phyloP scores from a whole-genome alignment of 35 echinoderm and acorn worm species.

The Chiridota heheva region DNA sequence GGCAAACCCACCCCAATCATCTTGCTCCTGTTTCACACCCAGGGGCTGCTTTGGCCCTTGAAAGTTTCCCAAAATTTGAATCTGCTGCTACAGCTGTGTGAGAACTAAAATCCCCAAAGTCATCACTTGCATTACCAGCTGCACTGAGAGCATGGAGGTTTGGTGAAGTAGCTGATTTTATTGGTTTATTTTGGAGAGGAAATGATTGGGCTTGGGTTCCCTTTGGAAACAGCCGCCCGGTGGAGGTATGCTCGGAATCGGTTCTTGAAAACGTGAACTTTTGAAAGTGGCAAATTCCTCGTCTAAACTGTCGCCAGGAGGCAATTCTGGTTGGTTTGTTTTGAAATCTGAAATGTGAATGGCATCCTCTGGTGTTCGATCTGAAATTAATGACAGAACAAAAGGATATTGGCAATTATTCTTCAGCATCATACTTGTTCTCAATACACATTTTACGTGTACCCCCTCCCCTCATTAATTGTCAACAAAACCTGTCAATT shows the following conservation, averaged over 20 bases:
- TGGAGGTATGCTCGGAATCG: background rate
- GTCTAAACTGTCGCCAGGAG: slow-evolving; percentile 13
- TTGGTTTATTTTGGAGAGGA: no score
- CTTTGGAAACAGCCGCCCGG: no score
- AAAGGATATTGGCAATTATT: no score
- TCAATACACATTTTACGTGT: no score
- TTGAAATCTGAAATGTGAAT: slow-evolving; percentile 33
- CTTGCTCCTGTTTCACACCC: background rate
- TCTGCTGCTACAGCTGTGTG: slow-evolving; percentile 18
- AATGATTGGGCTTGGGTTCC: no score
- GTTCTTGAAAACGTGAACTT: background rate
- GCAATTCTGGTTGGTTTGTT: slow-evolving; percentile 14
- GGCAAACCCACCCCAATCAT: slow-evolving; percentile 34
- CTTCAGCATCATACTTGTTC: no score
- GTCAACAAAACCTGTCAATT: no score
- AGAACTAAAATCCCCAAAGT: slow-evolving; percentile 44
- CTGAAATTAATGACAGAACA: slow-evolving; percentile 2
- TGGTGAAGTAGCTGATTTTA: slow-evolving; percentile 37
- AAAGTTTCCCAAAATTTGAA: no score
- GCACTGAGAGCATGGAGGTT: slow-evolving; percentile 10
- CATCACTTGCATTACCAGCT: background rate
- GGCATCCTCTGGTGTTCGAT: slow-evolving; percentile 16
- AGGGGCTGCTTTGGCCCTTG: no score
- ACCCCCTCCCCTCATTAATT: no score
- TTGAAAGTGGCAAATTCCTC: slow-evolving; percentile 56